Evolutionary conservation across 1,140 invertebrate genomes (phyloP), one percentile per base, ranked within the genome.

Genomic region (Mycetomoellerius zeteki): DNA sequence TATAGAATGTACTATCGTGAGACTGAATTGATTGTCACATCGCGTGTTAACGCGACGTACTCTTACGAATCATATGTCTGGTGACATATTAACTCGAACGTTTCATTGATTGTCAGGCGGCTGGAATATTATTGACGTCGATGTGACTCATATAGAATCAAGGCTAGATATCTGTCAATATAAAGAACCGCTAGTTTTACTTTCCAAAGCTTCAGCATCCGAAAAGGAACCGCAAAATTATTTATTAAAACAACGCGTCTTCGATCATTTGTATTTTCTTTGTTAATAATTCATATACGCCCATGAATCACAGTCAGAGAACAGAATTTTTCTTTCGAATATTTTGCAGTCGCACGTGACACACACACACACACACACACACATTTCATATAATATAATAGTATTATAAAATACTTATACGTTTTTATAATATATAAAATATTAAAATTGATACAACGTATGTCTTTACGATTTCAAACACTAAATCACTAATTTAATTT

Each of bases 61-160:
- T 47, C 24, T 71, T 71, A 33, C 47, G 30, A 21, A 21, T 14
- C n/a, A 50, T 50, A 50, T 50, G 33, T 72, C 37, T 21, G 65
- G 69, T 27, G 80, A 73, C 54, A 58, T 56, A 60, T 82, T 82
- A 75, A 84, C 54, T 58, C 52, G 4, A 72, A 60, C 52, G 33
- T 84, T 47, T 82, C 54, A 84, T 84, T 62, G 80, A 84, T 50
- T 75, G 27, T 14, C 80, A 30, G 37, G 24, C 65, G 21, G 33
- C 33, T 47, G 54, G 14, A 62, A 75, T 84, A 84, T 84, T 50
- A 73, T 73, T 75, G 69, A 80, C 62, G n/a, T 24, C 3, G 10
- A 72, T 47, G 24, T 72, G 52, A 82, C 67, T 82, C n/a, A 54
- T 52, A 16, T 3, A 52, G 3, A 30, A 65, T 67, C 62, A 62